Conservation (phyloP, 2,113 vertebrate species). For the Microcebus lehilahytsara region DNA sequence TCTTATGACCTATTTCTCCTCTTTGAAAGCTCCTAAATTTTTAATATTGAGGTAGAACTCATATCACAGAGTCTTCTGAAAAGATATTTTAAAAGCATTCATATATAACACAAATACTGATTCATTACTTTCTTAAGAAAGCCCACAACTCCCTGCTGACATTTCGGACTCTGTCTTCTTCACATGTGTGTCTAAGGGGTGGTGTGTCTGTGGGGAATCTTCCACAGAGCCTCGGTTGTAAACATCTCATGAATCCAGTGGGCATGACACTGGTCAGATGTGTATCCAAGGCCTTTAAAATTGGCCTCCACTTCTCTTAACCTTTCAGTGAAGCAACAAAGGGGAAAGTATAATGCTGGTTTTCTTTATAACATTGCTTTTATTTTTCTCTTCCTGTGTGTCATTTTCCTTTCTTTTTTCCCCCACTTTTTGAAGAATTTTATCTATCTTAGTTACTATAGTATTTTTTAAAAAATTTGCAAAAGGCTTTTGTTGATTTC, state of each 20-base stretch:
- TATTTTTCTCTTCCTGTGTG: neutral
- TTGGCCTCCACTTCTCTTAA: neutral
- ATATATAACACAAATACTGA: neutral
- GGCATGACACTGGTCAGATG: neutral
- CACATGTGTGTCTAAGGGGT: neutral
- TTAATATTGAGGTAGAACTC: neutral
- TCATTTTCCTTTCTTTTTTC: neutral
- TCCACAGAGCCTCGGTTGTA: neutral
- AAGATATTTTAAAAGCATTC: neutral
- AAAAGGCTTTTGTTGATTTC: neutral
- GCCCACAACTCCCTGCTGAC: neutral
- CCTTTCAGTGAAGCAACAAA: neutral
- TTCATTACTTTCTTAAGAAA: constrained; percentile 37
- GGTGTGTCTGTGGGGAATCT: neutral
- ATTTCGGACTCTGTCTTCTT: neutral
- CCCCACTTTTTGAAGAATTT: constrained; percentile 21
- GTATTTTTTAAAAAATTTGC: neutral
- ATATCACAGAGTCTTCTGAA: neutral
- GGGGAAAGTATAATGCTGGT: neutral
- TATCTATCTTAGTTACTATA: neutral
- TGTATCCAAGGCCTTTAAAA: neutral
- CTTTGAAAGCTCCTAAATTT: neutral
- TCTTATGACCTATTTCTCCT: neutral
- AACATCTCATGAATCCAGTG: neutral
- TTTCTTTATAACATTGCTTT: neutral